Conservation (phyloP, 2,113 vertebrate genomes). For the Pelobates fuscus region DNA sequence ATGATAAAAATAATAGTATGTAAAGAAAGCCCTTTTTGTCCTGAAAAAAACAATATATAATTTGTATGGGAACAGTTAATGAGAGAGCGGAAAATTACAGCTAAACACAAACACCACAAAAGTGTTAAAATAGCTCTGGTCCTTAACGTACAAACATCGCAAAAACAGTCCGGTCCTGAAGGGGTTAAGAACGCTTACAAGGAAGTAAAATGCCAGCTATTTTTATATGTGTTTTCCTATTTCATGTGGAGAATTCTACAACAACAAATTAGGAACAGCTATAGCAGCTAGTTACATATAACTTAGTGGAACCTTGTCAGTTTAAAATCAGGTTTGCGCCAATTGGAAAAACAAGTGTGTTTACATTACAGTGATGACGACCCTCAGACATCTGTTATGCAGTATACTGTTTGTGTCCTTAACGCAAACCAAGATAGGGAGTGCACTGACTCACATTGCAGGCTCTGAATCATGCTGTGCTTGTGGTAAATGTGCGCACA, state of each 20-base stretch:
- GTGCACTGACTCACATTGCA: slow-evolving; percentile 21
- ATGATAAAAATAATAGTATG: too few relatives aligned
- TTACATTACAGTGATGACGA: slow-evolving; percentile 2
- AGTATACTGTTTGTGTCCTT: slow-evolving; percentile 13
- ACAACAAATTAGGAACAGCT: neutral
- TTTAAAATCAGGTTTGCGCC: neutral
- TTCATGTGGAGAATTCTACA: neutral
- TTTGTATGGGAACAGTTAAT: too few relatives aligned
- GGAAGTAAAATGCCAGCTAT: neutral
- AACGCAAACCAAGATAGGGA: neutral
- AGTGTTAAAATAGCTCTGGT: too few relatives aligned
- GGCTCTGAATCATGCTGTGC: slow-evolving; percentile 17
- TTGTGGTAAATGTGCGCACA: slow-evolving; percentile 20
- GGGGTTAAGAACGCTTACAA: neutral
- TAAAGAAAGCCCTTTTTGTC: too few relatives aligned
- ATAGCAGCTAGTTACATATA: neutral
- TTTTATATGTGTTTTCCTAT: neutral
- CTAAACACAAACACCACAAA: too few relatives aligned
- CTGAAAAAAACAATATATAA: too few relatives aligned
- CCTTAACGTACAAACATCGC: too few relatives aligned
- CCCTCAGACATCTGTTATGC: slow-evolving; percentile 8
- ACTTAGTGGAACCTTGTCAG: neutral
- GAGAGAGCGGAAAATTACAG: too few relatives aligned
- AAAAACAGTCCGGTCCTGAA: too few relatives aligned
- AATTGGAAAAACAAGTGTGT: neutral